Conservation (phyloP, 2,797 vertebrate species). For the Thamnophis elegans region DNA sequence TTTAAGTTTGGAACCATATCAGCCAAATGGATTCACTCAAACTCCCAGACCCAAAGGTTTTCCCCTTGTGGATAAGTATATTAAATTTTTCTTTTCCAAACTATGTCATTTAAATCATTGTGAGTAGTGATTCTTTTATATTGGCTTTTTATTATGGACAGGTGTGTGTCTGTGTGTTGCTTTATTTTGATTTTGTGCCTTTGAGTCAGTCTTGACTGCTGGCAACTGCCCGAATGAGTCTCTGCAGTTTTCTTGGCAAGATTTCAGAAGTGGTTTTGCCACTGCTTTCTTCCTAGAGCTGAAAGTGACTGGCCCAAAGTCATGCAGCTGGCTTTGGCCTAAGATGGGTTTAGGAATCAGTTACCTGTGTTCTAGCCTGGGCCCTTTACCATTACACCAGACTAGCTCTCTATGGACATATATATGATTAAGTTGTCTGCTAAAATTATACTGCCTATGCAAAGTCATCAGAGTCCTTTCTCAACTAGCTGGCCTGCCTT, state of each 20-base stretch:
- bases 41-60: not conserved
- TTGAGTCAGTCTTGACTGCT: not conserved
- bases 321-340: not conserved
- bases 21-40: not conserved
- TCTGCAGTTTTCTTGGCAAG: not conserved
- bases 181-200: not conserved
- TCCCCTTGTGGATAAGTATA: not conserved
- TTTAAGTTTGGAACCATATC: not conserved
- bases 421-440: not conserved
- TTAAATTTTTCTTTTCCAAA: not conserved
- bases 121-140: not conserved
- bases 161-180: not conserved
- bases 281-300: not conserved
- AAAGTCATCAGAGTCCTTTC: not conserved
- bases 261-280: not conserved
- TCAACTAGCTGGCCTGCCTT: not conserved
- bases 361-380: not conserved
- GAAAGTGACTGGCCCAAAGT: not conserved
- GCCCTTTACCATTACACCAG: not conserved
- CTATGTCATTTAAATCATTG: not conserved
- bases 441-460: not conserved
- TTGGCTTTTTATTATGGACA: not conserved
- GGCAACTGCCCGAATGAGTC: not conserved
- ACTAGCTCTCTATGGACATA: not conserved
- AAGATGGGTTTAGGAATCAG: not conserved